Conservation (phyloP, 1,140 invertebrate species). For the Euborellia annulipes region DNA sequence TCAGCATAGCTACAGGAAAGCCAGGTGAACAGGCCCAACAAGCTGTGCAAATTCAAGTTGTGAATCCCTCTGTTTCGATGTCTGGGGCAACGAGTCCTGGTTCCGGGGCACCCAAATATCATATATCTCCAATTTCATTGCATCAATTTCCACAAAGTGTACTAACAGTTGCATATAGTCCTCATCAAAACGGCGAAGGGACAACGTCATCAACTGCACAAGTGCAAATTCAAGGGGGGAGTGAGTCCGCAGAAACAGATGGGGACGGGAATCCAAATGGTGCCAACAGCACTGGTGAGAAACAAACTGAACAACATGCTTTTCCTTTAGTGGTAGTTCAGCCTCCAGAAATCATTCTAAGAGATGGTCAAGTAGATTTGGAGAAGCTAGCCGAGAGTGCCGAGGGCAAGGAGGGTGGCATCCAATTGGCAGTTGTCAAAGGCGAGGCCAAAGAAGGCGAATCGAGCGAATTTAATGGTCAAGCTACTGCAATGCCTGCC, state of each 20-base stretch:
- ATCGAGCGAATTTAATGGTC: constrained; percentile 41
- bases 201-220: constrained; percentile 21
- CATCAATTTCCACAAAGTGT: constrained; percentile 42
- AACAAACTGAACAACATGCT: constrained; percentile 28
- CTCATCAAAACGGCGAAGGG: constrained; percentile 32
- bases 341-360: constrained; percentile 21
- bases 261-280: too few relatives aligned
- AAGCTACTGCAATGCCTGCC: constrained; percentile 26
- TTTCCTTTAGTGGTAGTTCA: constrained; percentile 33
- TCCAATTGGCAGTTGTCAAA: constrained; percentile 7
- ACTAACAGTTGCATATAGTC: constrained; percentile 49
- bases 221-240: constrained; percentile 4
- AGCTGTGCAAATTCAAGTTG: constrained; percentile 59
- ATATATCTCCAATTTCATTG: constrained; percentile 46
- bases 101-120: constrained; percentile 43
- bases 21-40: constrained; percentile 50
- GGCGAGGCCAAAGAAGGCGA: constrained; percentile 68
- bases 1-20: constrained; percentile 53
- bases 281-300: constrained; percentile 23
- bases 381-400: constrained; percentile 38
- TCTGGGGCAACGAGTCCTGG: constrained; percentile 27
- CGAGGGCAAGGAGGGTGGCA: constrained; percentile 21
- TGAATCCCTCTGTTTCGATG: constrained; percentile 36
- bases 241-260: constrained; percentile 8
- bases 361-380: constrained; percentile 22